phyloP scores from a whole-genome alignment of 2,888 invertebrate genomes.

The Drosophila subquinaria region DNA sequence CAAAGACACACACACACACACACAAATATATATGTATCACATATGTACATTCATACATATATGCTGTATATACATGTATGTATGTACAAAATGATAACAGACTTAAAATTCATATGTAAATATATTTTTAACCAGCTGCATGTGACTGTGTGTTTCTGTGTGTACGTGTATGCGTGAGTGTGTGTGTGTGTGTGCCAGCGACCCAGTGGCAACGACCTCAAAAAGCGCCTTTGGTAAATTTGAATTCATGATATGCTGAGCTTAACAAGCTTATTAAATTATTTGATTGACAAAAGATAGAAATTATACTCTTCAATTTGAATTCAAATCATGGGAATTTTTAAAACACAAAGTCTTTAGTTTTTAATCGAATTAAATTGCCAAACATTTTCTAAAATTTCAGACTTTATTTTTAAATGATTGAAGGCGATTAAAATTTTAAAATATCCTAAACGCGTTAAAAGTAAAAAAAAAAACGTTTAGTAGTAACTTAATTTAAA shows the following conservation, averaged over 20 bases:
- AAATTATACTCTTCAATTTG: too few relatives aligned
- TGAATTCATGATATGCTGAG: not conserved
- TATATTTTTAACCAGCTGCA: not conserved
- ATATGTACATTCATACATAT: not conserved
- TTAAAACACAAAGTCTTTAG: too few relatives aligned
- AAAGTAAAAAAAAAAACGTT: too few relatives aligned
- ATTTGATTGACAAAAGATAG: not conserved
- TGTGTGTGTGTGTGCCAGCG: conserved; percentile 4
- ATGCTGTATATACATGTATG: conserved; percentile 11
- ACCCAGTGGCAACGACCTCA: conserved; percentile 41
- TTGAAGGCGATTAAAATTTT: too few relatives aligned
- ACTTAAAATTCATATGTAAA: conserved; percentile 12
- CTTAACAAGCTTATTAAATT: not conserved
- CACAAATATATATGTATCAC: not conserved
- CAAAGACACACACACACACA: conserved; percentile 29
- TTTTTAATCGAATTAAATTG: too few relatives aligned
- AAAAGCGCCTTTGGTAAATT: not conserved
- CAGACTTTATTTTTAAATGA: too few relatives aligned
- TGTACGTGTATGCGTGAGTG: not conserved
- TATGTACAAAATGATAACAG: not conserved
- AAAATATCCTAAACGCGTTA: too few relatives aligned
- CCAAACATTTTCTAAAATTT: too few relatives aligned
- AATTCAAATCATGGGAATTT: too few relatives aligned
- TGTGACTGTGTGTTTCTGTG: not conserved
- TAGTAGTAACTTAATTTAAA: too few relatives aligned